Evolutionary conservation across 2,888 invertebrate species (phyloP).

Genomic region (Epiblema foenella): DNA sequence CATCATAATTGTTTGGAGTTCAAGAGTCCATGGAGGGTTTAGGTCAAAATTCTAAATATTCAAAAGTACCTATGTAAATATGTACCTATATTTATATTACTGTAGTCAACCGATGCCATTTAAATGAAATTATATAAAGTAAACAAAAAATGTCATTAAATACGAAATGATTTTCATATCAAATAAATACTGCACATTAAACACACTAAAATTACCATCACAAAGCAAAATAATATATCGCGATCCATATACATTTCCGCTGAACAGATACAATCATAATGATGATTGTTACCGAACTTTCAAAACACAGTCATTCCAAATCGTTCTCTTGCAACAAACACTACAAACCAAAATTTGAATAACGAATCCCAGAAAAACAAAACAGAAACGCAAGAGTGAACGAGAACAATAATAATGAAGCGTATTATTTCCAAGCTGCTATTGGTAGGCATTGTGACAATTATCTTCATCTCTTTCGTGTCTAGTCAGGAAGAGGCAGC

Average conservation of each 20-base stretch:
- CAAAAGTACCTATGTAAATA: too few species aligned
- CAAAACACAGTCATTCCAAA: slow-evolving; percentile 23
- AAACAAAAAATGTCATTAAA: slow-evolving; percentile 10
- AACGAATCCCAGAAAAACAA: slow-evolving; percentile 2
- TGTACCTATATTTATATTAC: background rate
- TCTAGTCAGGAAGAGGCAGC: slow-evolving; percentile 70
- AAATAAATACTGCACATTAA: slow-evolving; percentile 17
- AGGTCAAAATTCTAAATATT: too few species aligned
- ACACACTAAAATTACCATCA: slow-evolving; percentile 27
- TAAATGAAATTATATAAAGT: slow-evolving; percentile 2
- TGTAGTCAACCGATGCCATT: background rate
- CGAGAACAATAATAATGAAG: slow-evolving; percentile 47
- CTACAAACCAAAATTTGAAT: slow-evolving; percentile 1
- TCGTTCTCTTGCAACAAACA: background rate
- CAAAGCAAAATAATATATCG: slow-evolving; percentile 15
- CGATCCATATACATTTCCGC: slow-evolving; percentile 36
- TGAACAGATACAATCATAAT: slow-evolving; percentile 39
- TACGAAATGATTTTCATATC: slow-evolving; percentile 27
- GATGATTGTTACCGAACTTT: slow-evolving; percentile 18
- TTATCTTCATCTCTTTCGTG: slow-evolving; percentile 57
- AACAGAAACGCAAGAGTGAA: slow-evolving; percentile 1
- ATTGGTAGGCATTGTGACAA: slow-evolving; percentile 55
- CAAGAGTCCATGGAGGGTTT: too few species aligned
- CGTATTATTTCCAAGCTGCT: slow-evolving; percentile 54
- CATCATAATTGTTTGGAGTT: too few species aligned